These are phyloP conservation scores for Pangasius macronema DNA, from an alignment of 2,797 vertebrate species.

Conservation along the genomic window DNA sequence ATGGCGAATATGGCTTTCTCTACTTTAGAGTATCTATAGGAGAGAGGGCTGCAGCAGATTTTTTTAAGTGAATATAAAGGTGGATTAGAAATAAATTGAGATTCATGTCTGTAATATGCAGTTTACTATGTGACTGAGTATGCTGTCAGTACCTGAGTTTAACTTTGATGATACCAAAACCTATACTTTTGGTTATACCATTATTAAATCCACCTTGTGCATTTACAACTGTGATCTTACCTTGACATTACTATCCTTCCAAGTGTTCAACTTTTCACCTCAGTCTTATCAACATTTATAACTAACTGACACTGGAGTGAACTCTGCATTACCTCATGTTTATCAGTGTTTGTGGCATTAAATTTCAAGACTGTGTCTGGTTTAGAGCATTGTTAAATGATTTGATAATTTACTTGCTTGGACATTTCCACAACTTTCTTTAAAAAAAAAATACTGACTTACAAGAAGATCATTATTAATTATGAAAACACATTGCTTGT, in stretches of 20 bases:
- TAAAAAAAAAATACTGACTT: not conserved
- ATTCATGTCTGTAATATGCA: not conserved
- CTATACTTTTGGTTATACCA: not conserved
- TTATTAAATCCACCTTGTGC: not conserved
- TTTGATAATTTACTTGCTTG: not conserved
- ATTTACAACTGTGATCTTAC: conserved; percentile 44
- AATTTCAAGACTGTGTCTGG: not conserved
- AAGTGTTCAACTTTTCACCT: conserved; percentile 58
- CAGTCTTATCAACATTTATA: conserved; percentile 56
- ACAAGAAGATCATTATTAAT: not conserved
- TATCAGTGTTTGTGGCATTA: conserved; percentile 28
- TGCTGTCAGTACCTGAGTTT: not conserved
- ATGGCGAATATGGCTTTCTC: not conserved
- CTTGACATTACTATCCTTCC: conserved; percentile 50
- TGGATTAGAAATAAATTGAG: not conserved
- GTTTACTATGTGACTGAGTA: not conserved
- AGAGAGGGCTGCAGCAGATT: not conserved
- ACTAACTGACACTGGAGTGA: conserved; percentile 33
- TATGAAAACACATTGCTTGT: not conserved
- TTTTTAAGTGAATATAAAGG: not conserved
- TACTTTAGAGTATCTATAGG: not conserved
- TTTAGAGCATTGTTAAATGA: not conserved
- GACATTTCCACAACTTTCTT: not conserved
- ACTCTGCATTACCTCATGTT: conserved; percentile 13
- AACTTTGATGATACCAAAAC: not conserved